Evolutionary conservation across 2,888 invertebrate species (phyloP).

Genomic region (Acanthosoma haemorrhoidale): DNA sequence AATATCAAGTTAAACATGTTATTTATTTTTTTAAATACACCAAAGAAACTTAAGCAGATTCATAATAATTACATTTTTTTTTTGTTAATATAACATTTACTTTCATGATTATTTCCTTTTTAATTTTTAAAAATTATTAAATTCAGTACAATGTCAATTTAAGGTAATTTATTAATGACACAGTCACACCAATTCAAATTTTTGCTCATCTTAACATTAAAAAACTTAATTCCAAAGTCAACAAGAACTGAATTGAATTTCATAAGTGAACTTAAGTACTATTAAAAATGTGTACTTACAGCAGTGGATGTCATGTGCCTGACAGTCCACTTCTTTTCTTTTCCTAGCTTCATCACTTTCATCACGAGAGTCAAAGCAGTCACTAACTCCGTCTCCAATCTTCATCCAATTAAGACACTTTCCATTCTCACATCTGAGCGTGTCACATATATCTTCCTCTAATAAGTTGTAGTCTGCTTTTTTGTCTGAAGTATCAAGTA

Average conservation of each 20-base stretch:
- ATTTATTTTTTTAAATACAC: no score
- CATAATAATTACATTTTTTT: no score
- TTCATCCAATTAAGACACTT: slow-evolving; percentile 56
- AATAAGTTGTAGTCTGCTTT: not conserved
- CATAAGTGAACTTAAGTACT: no score
- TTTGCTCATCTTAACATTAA: no score
- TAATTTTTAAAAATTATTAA: not conserved
- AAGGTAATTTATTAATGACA: no score
- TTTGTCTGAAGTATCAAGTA: slow-evolving; percentile 5
- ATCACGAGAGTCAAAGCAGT: slow-evolving; percentile 66
- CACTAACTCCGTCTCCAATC: slow-evolving; percentile 61
- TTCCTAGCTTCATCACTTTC: slow-evolving; percentile 48
- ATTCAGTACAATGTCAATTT: not conserved
- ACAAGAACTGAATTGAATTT: not conserved
- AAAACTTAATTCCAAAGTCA: no score
- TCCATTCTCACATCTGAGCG: slow-evolving; percentile 64
- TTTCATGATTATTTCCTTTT: not conserved
- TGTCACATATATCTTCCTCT: slow-evolving; percentile 49
- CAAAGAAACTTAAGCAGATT: no score
- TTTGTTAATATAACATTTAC: no score
- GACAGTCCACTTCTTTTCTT: not conserved
- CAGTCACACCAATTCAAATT: no score
- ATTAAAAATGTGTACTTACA: not conserved
- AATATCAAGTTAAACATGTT: no score
- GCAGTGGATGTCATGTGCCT: not conserved